Evolutionary conservation across 2,888 invertebrate genomes (phyloP).

Genomic region (Aleiodes testaceus): DNA sequence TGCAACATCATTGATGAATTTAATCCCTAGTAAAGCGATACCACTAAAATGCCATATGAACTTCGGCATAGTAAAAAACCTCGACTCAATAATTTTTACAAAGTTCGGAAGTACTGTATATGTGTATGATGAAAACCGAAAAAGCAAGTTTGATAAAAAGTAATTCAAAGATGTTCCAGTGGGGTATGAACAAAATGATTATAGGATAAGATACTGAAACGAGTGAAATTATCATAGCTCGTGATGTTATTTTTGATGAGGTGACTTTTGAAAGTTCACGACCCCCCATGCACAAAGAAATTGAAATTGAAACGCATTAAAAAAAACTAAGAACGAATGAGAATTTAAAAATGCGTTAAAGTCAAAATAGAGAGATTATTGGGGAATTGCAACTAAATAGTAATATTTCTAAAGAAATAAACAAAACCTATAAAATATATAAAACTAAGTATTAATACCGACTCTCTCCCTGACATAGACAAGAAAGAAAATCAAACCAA

Average conservation of each 20-base stretch:
- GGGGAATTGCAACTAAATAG: conserved; percentile 16
- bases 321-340: not conserved
- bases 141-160: too few species aligned
- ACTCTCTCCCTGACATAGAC: conserved; percentile 7
- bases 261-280: conserved; percentile 30
- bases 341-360: not conserved
- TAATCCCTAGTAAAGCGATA: conserved; percentile 16
- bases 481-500: not conserved
- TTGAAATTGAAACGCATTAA: not conserved
- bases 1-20: conserved; percentile 42
- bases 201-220: too few species aligned
- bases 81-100: too few species aligned
- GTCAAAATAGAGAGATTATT: not conserved
- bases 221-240: too few species aligned
- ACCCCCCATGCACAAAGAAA: conserved; percentile 12
- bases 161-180: too few species aligned
- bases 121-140: too few species aligned
- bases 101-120: too few species aligned
- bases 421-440: not conserved
- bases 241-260: too few species aligned
- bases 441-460: conserved; percentile 8
- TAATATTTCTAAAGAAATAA: conserved; percentile 2
- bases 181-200: too few species aligned
- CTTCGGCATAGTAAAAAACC: too few species aligned
- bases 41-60: not conserved